Evolutionary conservation across 2,113 vertebrate genomes (phyloP).

Genomic region (Eretmochelys imbricata): DNA sequence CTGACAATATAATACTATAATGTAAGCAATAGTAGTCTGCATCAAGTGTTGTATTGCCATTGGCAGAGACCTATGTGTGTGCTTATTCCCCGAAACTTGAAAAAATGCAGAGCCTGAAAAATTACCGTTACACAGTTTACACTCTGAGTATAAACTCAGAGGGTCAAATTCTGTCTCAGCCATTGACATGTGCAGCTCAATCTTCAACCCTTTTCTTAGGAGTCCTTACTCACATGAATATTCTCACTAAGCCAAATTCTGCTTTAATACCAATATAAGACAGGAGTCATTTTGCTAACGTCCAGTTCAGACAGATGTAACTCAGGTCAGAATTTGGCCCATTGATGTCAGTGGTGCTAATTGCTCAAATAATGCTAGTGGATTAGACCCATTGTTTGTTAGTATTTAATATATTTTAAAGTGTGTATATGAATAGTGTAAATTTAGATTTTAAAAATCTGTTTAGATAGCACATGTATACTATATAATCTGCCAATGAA

Average conservation of each 20-base stretch:
- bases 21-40: constrained; percentile 41
- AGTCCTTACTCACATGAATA: constrained; percentile 4
- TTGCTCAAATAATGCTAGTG: not conserved
- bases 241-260: constrained; percentile 7
- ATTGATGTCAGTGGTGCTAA: constrained; percentile 11
- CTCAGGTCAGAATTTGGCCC: constrained; percentile 1
- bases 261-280: not conserved
- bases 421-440: not conserved
- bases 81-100: constrained; percentile 35
- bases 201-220: not conserved
- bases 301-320: not conserved
- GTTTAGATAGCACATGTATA: constrained; percentile 29
- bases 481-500: constrained; percentile 25
- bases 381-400: constrained; percentile 69
- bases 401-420: constrained; percentile 63
- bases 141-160: not conserved
- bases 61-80: constrained; percentile 30
- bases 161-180: not conserved
- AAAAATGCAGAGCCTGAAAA: constrained; percentile 36
- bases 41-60: constrained; percentile 53
- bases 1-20: constrained; percentile 19
- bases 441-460: constrained; percentile 45
- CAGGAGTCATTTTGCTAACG: constrained; percentile 13
- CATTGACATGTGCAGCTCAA: not conserved
- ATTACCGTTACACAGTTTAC: constrained; percentile 6